These are phyloP conservation scores for Lasioglossum albipes DNA, from an alignment of 1,140 invertebrate species.

Conservation along the genomic window DNA sequence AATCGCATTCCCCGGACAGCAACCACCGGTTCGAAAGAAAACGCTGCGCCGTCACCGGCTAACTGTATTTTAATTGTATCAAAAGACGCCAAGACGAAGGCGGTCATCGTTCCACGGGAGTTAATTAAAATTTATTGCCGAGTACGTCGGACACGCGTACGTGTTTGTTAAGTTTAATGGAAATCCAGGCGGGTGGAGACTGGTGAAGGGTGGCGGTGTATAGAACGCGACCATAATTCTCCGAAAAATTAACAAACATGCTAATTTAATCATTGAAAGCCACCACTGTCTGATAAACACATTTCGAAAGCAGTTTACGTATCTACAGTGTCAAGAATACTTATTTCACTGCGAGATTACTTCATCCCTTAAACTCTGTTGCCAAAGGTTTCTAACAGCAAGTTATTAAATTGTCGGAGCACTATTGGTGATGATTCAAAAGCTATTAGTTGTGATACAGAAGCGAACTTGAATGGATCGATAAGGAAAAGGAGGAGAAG, in stretches of 20 bases:
- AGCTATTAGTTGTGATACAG: no score
- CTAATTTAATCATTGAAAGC: not conserved
- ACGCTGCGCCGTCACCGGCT: not conserved
- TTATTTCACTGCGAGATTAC: no score
- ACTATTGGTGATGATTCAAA: no score
- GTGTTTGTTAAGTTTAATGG: conserved; percentile 21
- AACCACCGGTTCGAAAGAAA: not conserved
- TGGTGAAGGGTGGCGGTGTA: not conserved
- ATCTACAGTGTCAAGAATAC: no score
- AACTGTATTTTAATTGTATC: conserved; percentile 29
- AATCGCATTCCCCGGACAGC: not conserved
- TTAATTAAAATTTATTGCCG: conserved; percentile 39
- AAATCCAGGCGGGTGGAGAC: not conserved
- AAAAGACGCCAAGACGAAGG: not conserved
- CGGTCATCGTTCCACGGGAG: not conserved
- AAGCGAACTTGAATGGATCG: not conserved
- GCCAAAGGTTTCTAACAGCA: no score
- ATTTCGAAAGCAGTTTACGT: no score
- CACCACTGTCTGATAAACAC: not conserved
- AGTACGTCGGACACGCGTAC: not conserved
- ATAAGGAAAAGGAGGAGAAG: not conserved
- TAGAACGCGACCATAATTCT: conserved; percentile 1
- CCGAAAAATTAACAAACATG: not conserved
- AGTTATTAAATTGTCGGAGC: no score
- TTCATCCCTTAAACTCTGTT: no score